Percentiles rank a stretch among this genome's conserved stretches.
phyloP scores from a whole-genome alignment of 2,113 vertebrate species.

The Eurystomus gularis region DNA sequence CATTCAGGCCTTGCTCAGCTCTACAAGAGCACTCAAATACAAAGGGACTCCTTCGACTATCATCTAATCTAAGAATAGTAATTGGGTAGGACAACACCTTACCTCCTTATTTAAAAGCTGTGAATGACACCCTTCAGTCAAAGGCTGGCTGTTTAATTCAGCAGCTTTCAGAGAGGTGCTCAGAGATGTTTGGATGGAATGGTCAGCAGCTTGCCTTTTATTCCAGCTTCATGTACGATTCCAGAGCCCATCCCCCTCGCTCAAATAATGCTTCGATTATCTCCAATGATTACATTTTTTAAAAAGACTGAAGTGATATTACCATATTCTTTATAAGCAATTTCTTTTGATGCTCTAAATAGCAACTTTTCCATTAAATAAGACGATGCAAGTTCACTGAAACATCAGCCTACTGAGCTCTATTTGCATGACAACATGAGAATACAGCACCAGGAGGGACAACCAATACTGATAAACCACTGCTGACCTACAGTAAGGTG shows the following conservation, averaged over 20 bases:
- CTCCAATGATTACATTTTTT: background rate
- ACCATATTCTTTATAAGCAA: background rate
- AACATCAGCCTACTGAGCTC: background rate
- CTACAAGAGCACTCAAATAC: background rate
- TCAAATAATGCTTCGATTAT: background rate
- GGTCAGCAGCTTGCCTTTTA: background rate
- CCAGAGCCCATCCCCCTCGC: background rate
- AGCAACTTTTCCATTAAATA: background rate
- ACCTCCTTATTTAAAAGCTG: background rate
- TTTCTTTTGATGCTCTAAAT: constrained; percentile 13
- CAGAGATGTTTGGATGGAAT: background rate
- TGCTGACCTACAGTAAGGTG: background rate
- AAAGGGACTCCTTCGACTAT: background rate
- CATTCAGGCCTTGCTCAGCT: background rate
- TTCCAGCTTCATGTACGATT: background rate
- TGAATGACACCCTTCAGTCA: background rate
- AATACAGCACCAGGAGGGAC: background rate
- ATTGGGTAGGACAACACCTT: background rate
- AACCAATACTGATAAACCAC: background rate
- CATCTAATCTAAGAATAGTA: background rate
- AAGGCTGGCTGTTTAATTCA: background rate
- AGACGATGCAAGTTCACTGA: background rate
- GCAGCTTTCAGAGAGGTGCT: background rate
- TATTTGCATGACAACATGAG: background rate
- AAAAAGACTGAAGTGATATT: background rate